Conservation (phyloP, 1,140 invertebrate species). For the Atta texana region DNA sequence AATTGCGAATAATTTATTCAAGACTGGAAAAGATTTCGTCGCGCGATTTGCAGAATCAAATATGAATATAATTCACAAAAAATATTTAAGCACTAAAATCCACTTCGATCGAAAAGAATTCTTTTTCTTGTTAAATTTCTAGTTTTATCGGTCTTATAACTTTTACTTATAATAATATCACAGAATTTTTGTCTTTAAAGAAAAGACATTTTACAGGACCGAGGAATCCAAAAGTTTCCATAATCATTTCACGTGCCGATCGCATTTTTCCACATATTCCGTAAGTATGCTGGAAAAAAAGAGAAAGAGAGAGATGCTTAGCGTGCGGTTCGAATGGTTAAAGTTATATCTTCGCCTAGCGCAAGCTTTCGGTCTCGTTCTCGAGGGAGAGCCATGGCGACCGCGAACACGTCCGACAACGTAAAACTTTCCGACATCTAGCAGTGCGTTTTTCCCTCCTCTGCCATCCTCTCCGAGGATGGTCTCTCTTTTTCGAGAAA, state of each 20-base stretch:
- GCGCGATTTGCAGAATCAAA: too few relatives aligned
- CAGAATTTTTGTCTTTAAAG: not conserved
- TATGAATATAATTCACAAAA: too few relatives aligned
- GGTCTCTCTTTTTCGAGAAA: slow-evolving; percentile 52
- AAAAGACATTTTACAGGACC: not conserved
- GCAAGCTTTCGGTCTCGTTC: slow-evolving; percentile 37
- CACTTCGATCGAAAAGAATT: too few relatives aligned
- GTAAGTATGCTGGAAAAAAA: not conserved
- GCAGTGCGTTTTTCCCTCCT: slow-evolving; percentile 52
- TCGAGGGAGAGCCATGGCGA: slow-evolving; percentile 18
- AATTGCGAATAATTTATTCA: too few relatives aligned
- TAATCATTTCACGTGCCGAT: slow-evolving; percentile 14
- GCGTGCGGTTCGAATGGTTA: slow-evolving; percentile 43
- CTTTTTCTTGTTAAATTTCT: too few relatives aligned
- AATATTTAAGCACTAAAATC: too few relatives aligned
- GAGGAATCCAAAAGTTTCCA: slow-evolving; percentile 5
- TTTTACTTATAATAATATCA: too few relatives aligned
- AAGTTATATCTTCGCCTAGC: slow-evolving; percentile 49
- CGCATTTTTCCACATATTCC: slow-evolving; percentile 38
- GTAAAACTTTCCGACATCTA: slow-evolving; percentile 72
- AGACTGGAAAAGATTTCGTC: too few relatives aligned
- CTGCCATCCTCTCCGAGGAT: not conserved
- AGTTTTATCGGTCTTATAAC: too few relatives aligned
- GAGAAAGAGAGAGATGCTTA: slow-evolving; percentile 8
- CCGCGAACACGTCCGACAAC: slow-evolving; percentile 60